phyloP scores from a whole-genome alignment of 2,888 invertebrate species.

The Odontomyia ornata region DNA sequence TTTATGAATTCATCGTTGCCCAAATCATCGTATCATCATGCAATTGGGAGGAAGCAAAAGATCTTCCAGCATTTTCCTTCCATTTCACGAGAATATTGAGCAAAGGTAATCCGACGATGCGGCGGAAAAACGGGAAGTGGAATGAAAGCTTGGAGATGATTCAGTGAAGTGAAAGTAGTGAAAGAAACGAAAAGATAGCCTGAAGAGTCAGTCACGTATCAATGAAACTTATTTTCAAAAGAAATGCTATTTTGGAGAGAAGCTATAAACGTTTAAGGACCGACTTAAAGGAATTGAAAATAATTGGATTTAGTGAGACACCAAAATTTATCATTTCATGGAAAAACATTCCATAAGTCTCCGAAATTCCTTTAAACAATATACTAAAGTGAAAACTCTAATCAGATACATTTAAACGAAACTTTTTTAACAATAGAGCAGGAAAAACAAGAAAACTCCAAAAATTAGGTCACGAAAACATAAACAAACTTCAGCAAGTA shows the following conservation, averaged over 20 bases:
- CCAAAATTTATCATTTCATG: too few relatives aligned
- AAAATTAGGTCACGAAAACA: too few relatives aligned
- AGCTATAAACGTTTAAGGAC: too few relatives aligned
- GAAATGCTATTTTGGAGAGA: neutral
- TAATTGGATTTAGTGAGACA: too few relatives aligned
- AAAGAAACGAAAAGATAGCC: neutral
- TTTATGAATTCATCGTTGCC: constrained; percentile 15
- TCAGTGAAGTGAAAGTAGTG: neutral
- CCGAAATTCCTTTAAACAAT: too few relatives aligned
- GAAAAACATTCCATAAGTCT: too few relatives aligned
- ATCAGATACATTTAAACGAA: too few relatives aligned
- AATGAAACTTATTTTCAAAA: neutral
- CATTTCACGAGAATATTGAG: constrained; percentile 2
- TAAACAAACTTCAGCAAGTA: too few relatives aligned
- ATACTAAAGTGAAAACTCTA: too few relatives aligned
- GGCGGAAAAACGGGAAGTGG: neutral
- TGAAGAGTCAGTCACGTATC: neutral
- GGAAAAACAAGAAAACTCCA: too few relatives aligned
- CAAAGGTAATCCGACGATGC: constrained; percentile 2
- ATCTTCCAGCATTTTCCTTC: neutral
- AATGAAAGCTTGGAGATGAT: neutral
- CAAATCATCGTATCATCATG: neutral
- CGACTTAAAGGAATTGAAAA: too few relatives aligned
- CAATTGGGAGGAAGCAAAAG: neutral
- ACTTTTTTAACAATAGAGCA: too few relatives aligned